Conservation (phyloP, 2,113 vertebrate genomes). For the Bucco capensis region DNA sequence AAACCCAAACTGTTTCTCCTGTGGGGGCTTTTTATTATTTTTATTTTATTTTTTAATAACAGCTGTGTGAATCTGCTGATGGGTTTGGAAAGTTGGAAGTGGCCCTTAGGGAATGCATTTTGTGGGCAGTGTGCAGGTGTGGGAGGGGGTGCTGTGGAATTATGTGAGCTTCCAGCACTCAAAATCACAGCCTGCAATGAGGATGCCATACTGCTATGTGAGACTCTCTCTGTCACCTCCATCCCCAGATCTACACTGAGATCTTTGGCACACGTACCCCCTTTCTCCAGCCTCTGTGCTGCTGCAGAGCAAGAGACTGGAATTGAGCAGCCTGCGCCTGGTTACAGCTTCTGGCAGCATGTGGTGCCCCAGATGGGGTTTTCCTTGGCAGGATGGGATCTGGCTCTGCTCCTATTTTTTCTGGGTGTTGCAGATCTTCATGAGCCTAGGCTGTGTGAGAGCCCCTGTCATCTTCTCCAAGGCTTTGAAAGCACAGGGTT, state of each 20-base stretch:
- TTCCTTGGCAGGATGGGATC: not conserved
- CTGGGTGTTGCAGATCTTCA: not conserved
- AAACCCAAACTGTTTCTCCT: not conserved
- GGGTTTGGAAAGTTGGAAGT: conserved; percentile 11
- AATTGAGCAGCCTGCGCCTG: not conserved
- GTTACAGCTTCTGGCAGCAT: not conserved
- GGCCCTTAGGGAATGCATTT: not conserved
- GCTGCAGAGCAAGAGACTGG: not conserved
- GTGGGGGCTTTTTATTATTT: not conserved
- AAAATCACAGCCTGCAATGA: not conserved
- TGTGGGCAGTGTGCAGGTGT: not conserved
- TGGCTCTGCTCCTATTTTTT: not conserved
- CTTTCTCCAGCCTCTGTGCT: not conserved
- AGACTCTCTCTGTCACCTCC: not conserved
- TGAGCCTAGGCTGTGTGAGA: not conserved
- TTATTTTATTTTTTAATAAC: conserved; percentile 17
- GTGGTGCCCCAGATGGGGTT: not conserved
- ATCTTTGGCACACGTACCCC: accelerated
- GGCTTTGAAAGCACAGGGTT: not conserved
- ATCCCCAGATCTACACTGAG: not conserved
- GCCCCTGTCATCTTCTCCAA: not conserved
- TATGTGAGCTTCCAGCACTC: not conserved
- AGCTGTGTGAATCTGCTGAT: conserved; percentile 14
- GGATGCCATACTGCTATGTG: accelerated
- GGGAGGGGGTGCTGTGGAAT: not conserved